Conservation (phyloP, 2,888 invertebrate species). For the Dryadula phaetusa region DNA sequence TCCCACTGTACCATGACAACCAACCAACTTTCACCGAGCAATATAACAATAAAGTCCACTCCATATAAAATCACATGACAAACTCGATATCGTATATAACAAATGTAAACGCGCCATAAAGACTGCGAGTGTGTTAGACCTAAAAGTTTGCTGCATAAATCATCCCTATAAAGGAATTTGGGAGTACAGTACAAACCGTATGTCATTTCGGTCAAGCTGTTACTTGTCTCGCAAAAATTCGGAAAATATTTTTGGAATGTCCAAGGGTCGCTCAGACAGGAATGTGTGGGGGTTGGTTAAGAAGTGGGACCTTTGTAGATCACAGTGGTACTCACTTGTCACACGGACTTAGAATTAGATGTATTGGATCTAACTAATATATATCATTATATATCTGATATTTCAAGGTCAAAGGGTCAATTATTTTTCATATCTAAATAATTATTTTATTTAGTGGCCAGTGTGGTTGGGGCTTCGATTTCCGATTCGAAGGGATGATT, state of each 20-base stretch:
- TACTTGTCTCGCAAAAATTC: conserved; percentile 82
- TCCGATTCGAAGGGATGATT: no score
- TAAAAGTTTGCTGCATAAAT: conserved; percentile 57
- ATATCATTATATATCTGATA: no score
- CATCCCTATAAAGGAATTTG: conserved; percentile 62
- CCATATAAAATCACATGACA: conserved; percentile 22
- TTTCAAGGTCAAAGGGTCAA: background rate
- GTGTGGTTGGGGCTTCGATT: no score
- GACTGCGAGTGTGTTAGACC: conserved; percentile 46
- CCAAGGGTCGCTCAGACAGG: conserved; percentile 45
- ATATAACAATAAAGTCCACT: conserved; percentile 24
- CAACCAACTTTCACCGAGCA: background rate
- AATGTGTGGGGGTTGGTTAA: conserved; percentile 49
- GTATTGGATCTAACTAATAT: background rate
- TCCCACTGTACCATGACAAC: background rate
- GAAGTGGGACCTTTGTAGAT: conserved; percentile 35
- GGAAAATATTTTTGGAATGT: conserved; percentile 72
- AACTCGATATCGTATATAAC: conserved; percentile 9
- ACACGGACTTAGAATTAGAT: conserved; percentile 4
- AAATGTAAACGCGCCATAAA: conserved; percentile 28
- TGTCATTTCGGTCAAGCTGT: conserved; percentile 79
- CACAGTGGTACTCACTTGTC: conserved; percentile 13
- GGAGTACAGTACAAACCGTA: conserved; percentile 73
- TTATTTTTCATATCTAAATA: no score
- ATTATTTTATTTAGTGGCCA: no score